Conservation (phyloP, 2,888 invertebrate genomes). For the Zonitis immaculata region DNA sequence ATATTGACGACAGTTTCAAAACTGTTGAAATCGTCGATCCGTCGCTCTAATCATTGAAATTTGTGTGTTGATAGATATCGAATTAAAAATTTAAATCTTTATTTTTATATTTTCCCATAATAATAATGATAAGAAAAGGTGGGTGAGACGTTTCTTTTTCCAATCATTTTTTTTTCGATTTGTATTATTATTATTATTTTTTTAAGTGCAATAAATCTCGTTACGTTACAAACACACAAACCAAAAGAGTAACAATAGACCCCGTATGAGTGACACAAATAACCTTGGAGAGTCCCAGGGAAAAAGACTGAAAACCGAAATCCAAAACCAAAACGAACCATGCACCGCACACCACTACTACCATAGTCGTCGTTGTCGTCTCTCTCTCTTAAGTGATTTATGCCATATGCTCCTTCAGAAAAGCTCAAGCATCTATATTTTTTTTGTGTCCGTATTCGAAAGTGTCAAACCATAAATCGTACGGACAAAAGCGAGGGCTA, state of each 20-base stretch:
- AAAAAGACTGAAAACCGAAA: too few species aligned
- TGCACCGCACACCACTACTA: too few species aligned
- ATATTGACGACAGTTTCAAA: neutral
- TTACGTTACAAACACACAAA: constrained; percentile 48
- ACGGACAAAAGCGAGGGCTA: constrained; percentile 39
- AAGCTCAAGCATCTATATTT: constrained; percentile 49
- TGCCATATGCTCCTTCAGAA: constrained; percentile 49
- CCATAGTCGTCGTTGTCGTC: too few species aligned
- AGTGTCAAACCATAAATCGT: constrained; percentile 50
- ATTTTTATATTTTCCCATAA: too few species aligned
- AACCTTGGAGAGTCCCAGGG: constrained; percentile 35
- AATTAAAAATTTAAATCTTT: too few species aligned
- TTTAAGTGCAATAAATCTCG: constrained; percentile 46
- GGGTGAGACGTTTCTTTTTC: too few species aligned
- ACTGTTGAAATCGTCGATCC: neutral
- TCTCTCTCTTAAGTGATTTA: constrained; percentile 49
- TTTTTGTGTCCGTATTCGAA: constrained; percentile 49
- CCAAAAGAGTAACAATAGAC: constrained; percentile 46
- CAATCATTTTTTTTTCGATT: too few species aligned
- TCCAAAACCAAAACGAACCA: constrained; percentile 23
- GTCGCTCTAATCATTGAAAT: neutral
- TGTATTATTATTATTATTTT: too few species aligned
- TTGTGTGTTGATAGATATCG: neutral
- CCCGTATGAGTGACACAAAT: constrained; percentile 49
- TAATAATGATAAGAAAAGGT: too few species aligned